phyloP scores from a whole-genome alignment of 2,797 vertebrate species.

The Parotocinclus haroldoi region DNA sequence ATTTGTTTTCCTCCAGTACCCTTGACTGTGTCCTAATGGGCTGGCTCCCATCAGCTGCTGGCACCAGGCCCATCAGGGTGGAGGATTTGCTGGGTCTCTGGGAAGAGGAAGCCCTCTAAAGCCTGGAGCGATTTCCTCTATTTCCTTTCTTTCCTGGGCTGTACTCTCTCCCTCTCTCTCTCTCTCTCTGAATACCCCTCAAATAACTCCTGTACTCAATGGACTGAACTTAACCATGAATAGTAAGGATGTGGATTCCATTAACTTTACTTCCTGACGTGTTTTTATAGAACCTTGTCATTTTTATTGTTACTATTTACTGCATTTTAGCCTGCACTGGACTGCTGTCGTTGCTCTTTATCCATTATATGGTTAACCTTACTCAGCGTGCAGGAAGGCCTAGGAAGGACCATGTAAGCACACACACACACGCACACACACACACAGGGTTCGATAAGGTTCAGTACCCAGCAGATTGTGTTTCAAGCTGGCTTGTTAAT shows the following conservation, averaged over 20 bases:
- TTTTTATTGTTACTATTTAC: constrained; percentile 45
- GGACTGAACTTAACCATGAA: not conserved
- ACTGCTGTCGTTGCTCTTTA: constrained; percentile 56
- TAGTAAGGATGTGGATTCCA: constrained; percentile 16
- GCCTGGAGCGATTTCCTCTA: constrained; percentile 78
- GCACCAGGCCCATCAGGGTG: constrained; percentile 62
- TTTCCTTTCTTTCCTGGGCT: constrained; percentile 52
- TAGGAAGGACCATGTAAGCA: constrained; percentile 1
- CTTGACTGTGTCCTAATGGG: constrained; percentile 56
- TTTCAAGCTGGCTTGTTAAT: constrained; percentile 42
- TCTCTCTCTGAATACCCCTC: constrained; percentile 16
- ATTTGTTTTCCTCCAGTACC: constrained; percentile 18
- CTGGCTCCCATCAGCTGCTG: constrained; percentile 59
- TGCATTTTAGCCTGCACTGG: constrained; percentile 47
- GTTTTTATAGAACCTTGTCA: constrained; percentile 51
- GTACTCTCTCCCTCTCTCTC: constrained; percentile 2
- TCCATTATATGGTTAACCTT: not conserved
- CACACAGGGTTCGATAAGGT: constrained; percentile 12
- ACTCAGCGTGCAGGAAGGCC: not conserved
- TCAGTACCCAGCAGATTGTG: constrained; percentile 32
- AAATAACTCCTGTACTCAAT: constrained; percentile 15
- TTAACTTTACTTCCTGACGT: not conserved
- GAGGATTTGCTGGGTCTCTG: constrained; percentile 63
- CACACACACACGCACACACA: constrained; percentile 5
- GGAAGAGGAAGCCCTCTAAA: constrained; percentile 87